Evolutionary conservation across 1,140 invertebrate species (phyloP).

Genomic region (Conus betulinus): DNA sequence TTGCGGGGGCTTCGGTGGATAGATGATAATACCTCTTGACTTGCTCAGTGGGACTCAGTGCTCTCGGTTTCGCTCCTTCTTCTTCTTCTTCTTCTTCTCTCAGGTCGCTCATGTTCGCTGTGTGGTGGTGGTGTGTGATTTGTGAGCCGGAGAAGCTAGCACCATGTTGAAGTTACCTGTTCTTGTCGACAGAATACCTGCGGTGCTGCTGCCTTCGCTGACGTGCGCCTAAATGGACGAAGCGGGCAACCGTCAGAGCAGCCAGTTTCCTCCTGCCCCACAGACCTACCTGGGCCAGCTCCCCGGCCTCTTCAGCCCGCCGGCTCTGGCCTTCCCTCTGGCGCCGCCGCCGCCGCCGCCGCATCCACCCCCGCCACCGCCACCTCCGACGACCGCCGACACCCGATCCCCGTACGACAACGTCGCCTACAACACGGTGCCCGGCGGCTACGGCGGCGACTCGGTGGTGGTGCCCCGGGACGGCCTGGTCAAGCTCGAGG

Average conservation of each 20-base stretch:
- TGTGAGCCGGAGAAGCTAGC: neutral
- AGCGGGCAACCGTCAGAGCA: neutral
- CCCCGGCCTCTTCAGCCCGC: neutral
- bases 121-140: neutral
- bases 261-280: neutral
- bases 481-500: neutral
- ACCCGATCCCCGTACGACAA: neutral
- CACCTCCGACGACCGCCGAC: too few relatives aligned
- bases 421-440: neutral
- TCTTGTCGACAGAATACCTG: neutral
- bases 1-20: too few relatives aligned
- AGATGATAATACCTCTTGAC: too few relatives aligned
- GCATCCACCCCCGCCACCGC: neutral
- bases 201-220: neutral
- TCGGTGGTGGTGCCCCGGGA: neutral
- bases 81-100: too few relatives aligned
- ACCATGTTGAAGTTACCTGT: neutral
- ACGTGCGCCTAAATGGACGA: conserved; percentile 17
- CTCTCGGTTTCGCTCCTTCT: too few relatives aligned
- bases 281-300: neutral
- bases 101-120: too few relatives aligned
- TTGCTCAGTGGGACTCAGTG: too few relatives aligned
- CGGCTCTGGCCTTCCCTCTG: neutral
- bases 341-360: neutral
- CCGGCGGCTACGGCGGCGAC: neutral